These are phyloP conservation scores for Oxyura jamaicensis DNA, from an alignment of 2,113 vertebrate genomes.

Conservation along the genomic window DNA sequence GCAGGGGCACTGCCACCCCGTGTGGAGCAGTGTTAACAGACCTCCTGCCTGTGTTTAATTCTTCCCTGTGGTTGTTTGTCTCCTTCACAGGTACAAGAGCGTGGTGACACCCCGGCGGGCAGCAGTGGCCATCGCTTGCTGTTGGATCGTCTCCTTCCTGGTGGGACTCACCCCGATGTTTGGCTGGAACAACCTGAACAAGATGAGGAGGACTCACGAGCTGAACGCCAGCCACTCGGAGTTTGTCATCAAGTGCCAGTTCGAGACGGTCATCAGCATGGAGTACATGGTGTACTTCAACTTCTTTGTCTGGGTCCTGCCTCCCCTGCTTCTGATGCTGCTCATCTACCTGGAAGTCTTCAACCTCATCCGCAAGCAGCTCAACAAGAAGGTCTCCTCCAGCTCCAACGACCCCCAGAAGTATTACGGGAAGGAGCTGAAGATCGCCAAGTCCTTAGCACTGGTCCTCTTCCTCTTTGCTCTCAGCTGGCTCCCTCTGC, in stretches of 20 bases:
- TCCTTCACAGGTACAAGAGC: slow-evolving; percentile 86
- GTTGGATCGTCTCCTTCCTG: slow-evolving; percentile 90
- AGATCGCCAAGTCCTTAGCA: slow-evolving; percentile 93
- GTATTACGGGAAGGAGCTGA: slow-evolving; percentile 95
- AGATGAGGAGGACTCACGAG: slow-evolving; percentile 69
- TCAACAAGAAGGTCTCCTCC: slow-evolving; percentile 89
- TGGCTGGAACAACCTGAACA: slow-evolving; percentile 91
- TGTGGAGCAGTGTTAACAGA: not conserved
- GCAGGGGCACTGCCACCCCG: not conserved
- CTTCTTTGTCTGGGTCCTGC: slow-evolving; percentile 95
- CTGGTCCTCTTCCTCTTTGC: slow-evolving; percentile 93
- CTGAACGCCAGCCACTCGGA: slow-evolving; percentile 63
- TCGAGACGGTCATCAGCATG: slow-evolving; percentile 97
- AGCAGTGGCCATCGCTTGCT: slow-evolving; percentile 84
- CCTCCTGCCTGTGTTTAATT: not conserved
- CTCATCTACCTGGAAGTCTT: slow-evolving; percentile 95
- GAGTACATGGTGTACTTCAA: slow-evolving; percentile 99
- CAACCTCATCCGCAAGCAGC: slow-evolving; percentile 95
- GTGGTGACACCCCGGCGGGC: slow-evolving; percentile 89
- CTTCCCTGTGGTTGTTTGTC: not conserved
- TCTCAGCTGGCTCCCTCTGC: slow-evolving; percentile 93
- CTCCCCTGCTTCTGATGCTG: slow-evolving; percentile 91
- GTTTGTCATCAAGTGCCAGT: slow-evolving; percentile 83
- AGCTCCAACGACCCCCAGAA: slow-evolving; percentile 87
- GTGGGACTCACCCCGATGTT: slow-evolving; percentile 93